Evolutionary conservation across 92 coral and sea anemone genomes (phyloP).

Genomic region (Zoanthus sociatus): DNA sequence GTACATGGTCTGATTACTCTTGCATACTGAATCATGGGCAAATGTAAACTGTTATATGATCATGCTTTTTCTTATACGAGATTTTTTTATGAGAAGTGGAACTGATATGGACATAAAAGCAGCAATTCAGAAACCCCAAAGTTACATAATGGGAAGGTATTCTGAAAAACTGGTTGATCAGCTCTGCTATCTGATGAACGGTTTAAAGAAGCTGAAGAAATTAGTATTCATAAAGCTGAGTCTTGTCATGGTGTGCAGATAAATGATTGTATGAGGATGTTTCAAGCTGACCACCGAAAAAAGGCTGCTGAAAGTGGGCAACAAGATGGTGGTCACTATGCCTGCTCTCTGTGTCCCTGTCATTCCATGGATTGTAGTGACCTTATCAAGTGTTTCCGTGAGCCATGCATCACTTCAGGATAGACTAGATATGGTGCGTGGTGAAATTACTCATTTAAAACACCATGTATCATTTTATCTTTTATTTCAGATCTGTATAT

Average conservation of each 20-base stretch:
- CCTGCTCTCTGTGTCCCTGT: neutral
- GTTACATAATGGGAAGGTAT: neutral
- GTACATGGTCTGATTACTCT: neutral
- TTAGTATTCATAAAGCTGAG: slow-evolving; percentile 1
- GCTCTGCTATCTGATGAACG: slow-evolving; percentile 16
- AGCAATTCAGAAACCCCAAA: slow-evolving; percentile 23
- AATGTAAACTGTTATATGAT: neutral
- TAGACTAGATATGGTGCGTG: neutral
- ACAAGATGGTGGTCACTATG: neutral
- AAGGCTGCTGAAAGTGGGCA: neutral
- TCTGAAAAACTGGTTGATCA: slow-evolving; percentile 12
- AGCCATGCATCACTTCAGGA: neutral
- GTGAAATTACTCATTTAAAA: neutral
- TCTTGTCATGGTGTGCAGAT: neutral
- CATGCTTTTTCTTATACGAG: slow-evolving; percentile 3
- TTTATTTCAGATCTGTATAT: neutral
- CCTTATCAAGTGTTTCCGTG: slow-evolving; percentile 7
- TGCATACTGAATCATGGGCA: slow-evolving; percentile 10
- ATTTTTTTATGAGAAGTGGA: slow-evolving; percentile 3
- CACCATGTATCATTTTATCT: neutral
- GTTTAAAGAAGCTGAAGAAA: neutral
- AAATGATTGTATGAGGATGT: neutral
- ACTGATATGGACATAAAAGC: slow-evolving; percentile 4
- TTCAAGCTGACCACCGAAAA: neutral
- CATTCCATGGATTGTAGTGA: neutral